Evolutionary conservation across 1,140 invertebrate species (phyloP), one percentile per base, ranked within the genome.

Genomic region (Bradysia coprophila): DNA sequence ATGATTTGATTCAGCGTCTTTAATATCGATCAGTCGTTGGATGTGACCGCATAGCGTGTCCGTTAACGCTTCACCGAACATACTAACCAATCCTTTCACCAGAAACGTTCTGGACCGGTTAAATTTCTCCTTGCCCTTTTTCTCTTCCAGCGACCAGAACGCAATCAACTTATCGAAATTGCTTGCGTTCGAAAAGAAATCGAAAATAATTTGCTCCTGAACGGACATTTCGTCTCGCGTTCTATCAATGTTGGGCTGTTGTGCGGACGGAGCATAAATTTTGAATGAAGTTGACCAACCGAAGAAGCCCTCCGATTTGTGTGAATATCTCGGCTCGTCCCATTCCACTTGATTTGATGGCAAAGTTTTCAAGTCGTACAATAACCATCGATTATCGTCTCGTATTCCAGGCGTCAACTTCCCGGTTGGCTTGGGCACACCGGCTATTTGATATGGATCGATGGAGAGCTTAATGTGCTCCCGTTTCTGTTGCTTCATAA

Each of bases 71-170:
- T 76, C 72, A 11, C 85, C 85, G 63, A 76, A 81, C 47, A 86
- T 84, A 2, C 78, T 63, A 16, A 2, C n/a, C 36, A 49, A 53
- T 63, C 80, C 75, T 66, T 83, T 83, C 49, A 85, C 88, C 16
- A 91, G 50, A 2, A 68, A 59, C 56, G 76, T 79, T 28, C 73
- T 63, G 28, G 66, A 67, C 3, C 59, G 62, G 51, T 71, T 76
- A 49, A 91, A 91, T 54, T 80, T 80, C 47, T 90, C 84, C 37
- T 75, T 75, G 19, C 78, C 83, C 55, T 90, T 91, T 49, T 82
- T 81, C 48, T 92, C 88, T 51, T 94, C 90, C 3, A 92, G 64
- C 2, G 82, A 78, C 21, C 83, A 67, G 56, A 76, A 88, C 2
- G 67, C 64, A 3, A 92, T 67, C 1, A 93, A 63, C 48, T 75